Percentiles rank a stretch among this genome's conserved stretches.
These are phyloP conservation scores for Eleutherodactylus coqui DNA, from an alignment of 2,797 vertebrate species.

Conservation along the genomic window DNA sequence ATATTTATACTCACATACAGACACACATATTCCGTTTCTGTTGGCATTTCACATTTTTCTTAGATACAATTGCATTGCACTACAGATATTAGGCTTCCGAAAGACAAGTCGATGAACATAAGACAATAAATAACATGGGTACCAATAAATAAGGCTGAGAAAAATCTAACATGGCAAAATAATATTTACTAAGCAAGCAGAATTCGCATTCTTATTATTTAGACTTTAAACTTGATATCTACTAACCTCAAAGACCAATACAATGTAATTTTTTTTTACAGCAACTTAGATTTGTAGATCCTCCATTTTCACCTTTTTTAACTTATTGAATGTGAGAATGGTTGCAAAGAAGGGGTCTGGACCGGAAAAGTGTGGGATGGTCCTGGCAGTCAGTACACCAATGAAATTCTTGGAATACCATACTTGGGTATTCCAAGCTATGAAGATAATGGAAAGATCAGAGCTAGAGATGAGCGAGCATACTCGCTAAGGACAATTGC, in stretches of 20 bases:
- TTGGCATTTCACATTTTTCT: conserved; percentile 18
- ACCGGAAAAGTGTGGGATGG: background rate
- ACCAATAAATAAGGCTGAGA: conserved; percentile 9
- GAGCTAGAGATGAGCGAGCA: no score
- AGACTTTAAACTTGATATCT: background rate
- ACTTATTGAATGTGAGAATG: background rate
- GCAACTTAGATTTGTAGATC: background rate
- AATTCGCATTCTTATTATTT: background rate
- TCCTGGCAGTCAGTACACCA: background rate
- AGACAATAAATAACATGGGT: background rate
- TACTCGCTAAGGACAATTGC: no score
- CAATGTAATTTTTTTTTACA: no score
- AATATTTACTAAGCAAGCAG: background rate
- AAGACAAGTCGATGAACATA: conserved; percentile 9
- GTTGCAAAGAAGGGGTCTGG: background rate
- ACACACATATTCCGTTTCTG: background rate
- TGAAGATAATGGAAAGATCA: background rate
- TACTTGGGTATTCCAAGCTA: background rate
- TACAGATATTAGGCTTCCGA: conserved; percentile 19
- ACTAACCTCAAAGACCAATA: background rate
- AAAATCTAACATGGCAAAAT: conserved; percentile 13
- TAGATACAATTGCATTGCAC: background rate
- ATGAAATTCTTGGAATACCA: background rate
- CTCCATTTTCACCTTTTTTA: background rate
- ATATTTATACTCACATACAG: conserved; percentile 7